Evolutionary conservation across 1,140 invertebrate species (phyloP), one percentile per base, ranked within the genome.

Genomic region (Drosophila jambulina): DNA sequence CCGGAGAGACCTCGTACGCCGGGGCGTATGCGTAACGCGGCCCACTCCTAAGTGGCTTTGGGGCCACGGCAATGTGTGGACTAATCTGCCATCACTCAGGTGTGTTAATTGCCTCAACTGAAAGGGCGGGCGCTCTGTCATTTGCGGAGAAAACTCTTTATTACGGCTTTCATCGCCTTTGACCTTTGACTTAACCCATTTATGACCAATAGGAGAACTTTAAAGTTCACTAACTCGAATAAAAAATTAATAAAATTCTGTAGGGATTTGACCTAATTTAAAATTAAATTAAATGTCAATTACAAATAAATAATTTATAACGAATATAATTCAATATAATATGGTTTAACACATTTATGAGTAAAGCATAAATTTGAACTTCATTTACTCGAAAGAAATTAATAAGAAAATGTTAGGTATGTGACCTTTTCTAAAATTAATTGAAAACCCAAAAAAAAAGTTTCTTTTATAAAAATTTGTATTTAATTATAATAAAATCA

Each of bases 71-170:
- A 36, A 34, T 60, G 38, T 72, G 68, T 42, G 23, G 68, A 45
- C 67, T 72, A 72, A 72, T 72, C 67, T 72, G 36, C 29, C 67
- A 72, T 72, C 53, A 51, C 23, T 72, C 45, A 51, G 53, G 69
- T 72, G 67, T 74, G 71, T 40, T 76, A 69, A 76, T 61, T 78
- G 72, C 62, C 63, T 40, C 32, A 67, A 46, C 32, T 19, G 17
- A 32, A 43, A 27, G 34, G 10, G 12, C 36, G 27, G 3, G n/a
- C 15, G 13, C 19, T 63, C 43, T 51, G 27, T 32, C 58, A 60
- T 49, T 54, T 57, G 21, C 17, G 17, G n/a, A n/a, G 21, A 36
- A 34, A 45, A 27, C 21, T 21, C 23, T 19, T 43, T 23, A 32
- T 40, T 45, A 27, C 4, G 25, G 6, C 25, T 36, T 13, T 58